Evolutionary conservation across 2,113 vertebrate genomes (phyloP), one percentile per base, ranked within the genome.

Genomic region (Eupsittula cactorum): DNA sequence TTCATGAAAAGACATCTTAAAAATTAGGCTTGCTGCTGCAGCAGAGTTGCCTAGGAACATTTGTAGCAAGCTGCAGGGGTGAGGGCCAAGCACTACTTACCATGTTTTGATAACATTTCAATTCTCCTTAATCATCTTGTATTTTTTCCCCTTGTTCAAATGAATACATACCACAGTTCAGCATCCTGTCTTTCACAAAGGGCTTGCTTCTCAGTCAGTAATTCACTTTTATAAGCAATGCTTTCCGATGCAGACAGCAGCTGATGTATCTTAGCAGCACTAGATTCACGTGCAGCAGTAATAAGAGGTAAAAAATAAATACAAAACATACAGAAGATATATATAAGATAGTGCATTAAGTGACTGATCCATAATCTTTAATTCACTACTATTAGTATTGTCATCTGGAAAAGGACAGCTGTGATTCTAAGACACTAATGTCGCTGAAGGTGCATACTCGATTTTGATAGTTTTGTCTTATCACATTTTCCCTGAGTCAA

Each of bases 241-340:
- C 31, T 52, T 11, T 27, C 47, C 50, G 98, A 42, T 23, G 97
- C 97, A 62, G 13, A 41, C 33, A 92, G 95, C 65, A 99, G 97
- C 44, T 96, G 82, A n/a, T 88, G 96, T 19, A 97, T 94, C 95
- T 98, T 97, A 44, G 75, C 71, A 7, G 94, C 85, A 55, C 97
- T 94, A 1, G 91, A 88, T 33, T 92, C 96, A 13, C 79, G 90
- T 16, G 98, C 98, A 41, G 98, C 98, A 18, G 78, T 35, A 24
- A 98, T 86, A 44, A 98, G 98, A 35, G 88, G 96, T 98, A 68
- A 69, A 96, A 87, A 69, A 70, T 11, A 70, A 82, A 74, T 39
- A 27, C 53, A 69, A 76, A 62, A 50, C 6, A 46, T 1, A 4
- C 14, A 44, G 82, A 71, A 82, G 33, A 25, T 57, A 12, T 35